Evolutionary conservation across 1,140 invertebrate species (phyloP).

Genomic region (Octopus sinensis): DNA sequence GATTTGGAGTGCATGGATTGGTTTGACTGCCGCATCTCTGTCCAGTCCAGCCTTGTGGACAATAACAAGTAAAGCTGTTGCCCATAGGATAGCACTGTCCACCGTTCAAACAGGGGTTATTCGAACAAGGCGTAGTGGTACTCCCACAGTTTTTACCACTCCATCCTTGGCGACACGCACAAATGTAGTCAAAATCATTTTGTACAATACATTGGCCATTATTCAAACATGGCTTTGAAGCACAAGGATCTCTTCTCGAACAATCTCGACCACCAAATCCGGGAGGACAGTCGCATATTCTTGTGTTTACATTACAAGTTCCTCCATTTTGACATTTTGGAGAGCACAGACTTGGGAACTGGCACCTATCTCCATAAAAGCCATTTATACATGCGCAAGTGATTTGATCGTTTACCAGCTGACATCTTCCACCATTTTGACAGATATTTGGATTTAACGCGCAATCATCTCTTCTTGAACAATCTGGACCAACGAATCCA

Average conservation of each 20-base stretch:
- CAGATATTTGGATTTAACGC: too few relatives aligned
- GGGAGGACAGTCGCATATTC: not conserved
- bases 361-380: too few relatives aligned
- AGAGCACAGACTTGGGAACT: too few relatives aligned
- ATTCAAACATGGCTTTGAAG: not conserved
- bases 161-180: not conserved
- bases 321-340: too few relatives aligned
- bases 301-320: not conserved
- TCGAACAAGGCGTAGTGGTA: not conserved
- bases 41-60: slow-evolving; percentile 14
- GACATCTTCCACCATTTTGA: too few relatives aligned
- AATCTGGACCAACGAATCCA: too few relatives aligned
- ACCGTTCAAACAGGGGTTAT: slow-evolving; percentile 3
- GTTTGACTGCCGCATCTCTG: not conserved
- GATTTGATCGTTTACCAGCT: too few relatives aligned
- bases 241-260: not conserved
- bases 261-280: not conserved
- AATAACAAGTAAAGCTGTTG: slow-evolving; percentile 1
- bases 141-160: not conserved
- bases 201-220: not conserved
- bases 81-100: not conserved
- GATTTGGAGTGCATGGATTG: not conserved
- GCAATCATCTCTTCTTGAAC: too few relatives aligned
- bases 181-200: not conserved
- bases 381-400: too few relatives aligned